phyloP scores from a whole-genome alignment of 1,140 invertebrate species.

The Anastrepha ludens region DNA sequence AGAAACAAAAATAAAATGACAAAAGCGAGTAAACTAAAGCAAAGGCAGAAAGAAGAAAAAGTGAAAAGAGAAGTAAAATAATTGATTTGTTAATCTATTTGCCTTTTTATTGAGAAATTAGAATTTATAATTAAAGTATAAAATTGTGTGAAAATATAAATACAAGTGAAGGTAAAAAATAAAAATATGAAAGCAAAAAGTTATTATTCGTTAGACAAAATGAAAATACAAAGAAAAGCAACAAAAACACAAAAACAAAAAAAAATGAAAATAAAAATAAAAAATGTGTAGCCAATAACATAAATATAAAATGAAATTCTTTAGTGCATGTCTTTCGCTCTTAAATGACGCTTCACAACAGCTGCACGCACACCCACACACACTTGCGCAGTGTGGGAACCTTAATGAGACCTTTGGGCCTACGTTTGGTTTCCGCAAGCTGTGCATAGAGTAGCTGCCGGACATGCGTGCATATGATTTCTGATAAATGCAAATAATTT shows the following conservation, averaged over 20 bases:
- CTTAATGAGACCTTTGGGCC: background rate
- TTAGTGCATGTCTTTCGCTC: constrained; percentile 26
- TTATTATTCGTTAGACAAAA: constrained; percentile 16
- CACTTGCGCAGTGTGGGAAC: background rate
- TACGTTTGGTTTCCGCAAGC: background rate
- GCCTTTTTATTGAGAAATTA: constrained; percentile 56
- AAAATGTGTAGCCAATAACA: background rate
- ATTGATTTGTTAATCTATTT: constrained; percentile 61
- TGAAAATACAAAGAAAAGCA: background rate
- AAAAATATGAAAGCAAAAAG: background rate
- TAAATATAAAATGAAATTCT: background rate
- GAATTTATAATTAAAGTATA: constrained; percentile 32
- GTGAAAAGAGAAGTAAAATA: constrained; percentile 47
- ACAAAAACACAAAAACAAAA: background rate
- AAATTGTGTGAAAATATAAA: background rate
- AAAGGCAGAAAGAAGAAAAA: constrained; percentile 48
- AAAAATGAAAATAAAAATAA: background rate
- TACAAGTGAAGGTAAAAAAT: background rate
- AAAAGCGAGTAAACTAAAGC: constrained; percentile 30
- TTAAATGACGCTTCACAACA: constrained; percentile 17
- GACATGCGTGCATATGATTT: background rate
- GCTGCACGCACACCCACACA: background rate
- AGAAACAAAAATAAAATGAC: constrained; percentile 13
- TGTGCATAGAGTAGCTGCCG: constrained; percentile 13
- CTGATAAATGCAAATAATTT: background rate